These are phyloP conservation scores for Podargus strigoides DNA, from an alignment of 2,797 vertebrate species.

Conservation along the genomic window DNA sequence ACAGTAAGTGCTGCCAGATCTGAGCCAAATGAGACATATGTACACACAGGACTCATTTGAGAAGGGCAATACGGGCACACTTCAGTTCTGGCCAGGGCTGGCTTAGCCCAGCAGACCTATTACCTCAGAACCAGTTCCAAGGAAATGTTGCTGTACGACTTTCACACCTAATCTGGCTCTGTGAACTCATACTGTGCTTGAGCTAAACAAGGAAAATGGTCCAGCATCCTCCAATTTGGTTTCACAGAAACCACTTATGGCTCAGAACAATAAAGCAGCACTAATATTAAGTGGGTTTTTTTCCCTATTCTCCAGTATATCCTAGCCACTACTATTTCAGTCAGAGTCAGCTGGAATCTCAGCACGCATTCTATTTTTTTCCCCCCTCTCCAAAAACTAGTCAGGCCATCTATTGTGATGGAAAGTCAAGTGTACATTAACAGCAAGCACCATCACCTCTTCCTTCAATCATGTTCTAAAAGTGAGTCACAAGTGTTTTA, in stretches of 20 bases:
- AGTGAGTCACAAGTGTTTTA: background rate
- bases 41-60: background rate
- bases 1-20: constrained; percentile 11
- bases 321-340: background rate
- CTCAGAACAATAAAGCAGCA: background rate
- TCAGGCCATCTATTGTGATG: background rate
- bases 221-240: background rate
- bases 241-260: background rate
- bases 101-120: background rate
- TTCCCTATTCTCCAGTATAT: background rate
- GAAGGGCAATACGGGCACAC: background rate
- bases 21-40: background rate
- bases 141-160: background rate
- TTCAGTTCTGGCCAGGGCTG: background rate
- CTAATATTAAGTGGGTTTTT: fast-evolving
- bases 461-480: background rate
- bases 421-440: background rate
- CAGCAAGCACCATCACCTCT: background rate
- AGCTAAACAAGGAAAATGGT: background rate
- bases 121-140: background rate
- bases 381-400: background rate
- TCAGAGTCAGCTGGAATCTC: background rate
- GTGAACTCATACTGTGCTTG: background rate
- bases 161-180: background rate
- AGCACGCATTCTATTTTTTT: background rate